phyloP scores from a whole-genome alignment of 2,113 vertebrate genomes.

The Eleginops maclovinus region DNA sequence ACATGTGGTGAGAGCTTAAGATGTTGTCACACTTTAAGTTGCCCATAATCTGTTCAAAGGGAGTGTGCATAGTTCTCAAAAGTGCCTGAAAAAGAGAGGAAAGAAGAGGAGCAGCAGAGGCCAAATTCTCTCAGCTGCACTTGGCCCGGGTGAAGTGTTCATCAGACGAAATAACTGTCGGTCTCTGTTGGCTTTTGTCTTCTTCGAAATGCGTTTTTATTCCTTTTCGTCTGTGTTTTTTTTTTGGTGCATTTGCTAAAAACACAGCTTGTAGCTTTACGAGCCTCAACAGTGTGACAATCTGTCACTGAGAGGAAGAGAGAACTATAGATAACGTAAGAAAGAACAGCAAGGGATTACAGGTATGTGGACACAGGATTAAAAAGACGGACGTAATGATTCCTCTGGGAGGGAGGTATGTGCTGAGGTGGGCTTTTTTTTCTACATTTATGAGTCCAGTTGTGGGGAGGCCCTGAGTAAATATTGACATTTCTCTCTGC shows the following conservation, averaged over 20 bases:
- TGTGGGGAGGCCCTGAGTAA: slow-evolving; percentile 81
- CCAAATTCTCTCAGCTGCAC: slow-evolving; percentile 60
- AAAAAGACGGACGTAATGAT: slow-evolving; percentile 79
- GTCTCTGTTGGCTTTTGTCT: slow-evolving; percentile 54
- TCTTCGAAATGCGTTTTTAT: slow-evolving; percentile 38
- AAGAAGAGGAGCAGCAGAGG: slow-evolving; percentile 48
- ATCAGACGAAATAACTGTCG: slow-evolving; percentile 63
- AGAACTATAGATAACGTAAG: slow-evolving; percentile 43
- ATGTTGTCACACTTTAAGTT: slow-evolving; percentile 93
- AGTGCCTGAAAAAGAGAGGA: slow-evolving; percentile 71
- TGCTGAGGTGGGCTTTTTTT: slow-evolving; percentile 82
- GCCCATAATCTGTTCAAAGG: slow-evolving; percentile 90
- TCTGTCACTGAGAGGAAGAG: slow-evolving; percentile 59
- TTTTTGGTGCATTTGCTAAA: slow-evolving; percentile 31
- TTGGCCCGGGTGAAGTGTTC: slow-evolving; percentile 62
- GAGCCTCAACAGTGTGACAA: slow-evolving; percentile 64
- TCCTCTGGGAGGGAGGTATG: slow-evolving; percentile 76
- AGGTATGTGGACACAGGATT: slow-evolving; percentile 75
- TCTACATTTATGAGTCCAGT: slow-evolving; percentile 78
- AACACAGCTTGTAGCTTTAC: slow-evolving; percentile 29
- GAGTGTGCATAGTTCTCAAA: slow-evolving; percentile 82
- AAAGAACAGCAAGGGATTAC: slow-evolving; percentile 73
- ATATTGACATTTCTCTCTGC: slow-evolving; percentile 78
- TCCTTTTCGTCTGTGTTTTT: not conserved
- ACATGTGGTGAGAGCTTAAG: slow-evolving; percentile 89